These are phyloP conservation scores for Homalodisca vitripennis DNA, from an alignment of 1,140 invertebrate genomes.

Conservation along the genomic window DNA sequence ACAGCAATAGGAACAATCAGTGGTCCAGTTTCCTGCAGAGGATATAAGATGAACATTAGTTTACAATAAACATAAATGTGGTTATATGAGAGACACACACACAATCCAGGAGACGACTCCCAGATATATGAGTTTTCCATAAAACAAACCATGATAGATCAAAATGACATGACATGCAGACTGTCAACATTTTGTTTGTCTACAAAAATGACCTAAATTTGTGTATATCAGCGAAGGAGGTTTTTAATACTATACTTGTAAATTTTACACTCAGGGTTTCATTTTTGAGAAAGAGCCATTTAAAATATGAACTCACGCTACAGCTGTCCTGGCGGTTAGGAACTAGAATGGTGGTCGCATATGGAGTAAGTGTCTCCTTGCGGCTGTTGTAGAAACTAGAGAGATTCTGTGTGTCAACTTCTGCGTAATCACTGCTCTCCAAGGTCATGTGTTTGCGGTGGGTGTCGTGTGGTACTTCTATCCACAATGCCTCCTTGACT, in stretches of 20 bases:
- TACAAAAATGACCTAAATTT: no score
- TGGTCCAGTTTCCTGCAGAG: conserved; percentile 28
- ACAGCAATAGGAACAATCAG: conserved; percentile 33
- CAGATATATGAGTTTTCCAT: no score
- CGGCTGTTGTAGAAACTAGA: conserved; percentile 77
- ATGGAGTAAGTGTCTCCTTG: conserved; percentile 70
- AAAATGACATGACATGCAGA: no score
- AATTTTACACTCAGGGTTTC: no score
- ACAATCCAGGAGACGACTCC: no score
- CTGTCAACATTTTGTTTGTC: no score
- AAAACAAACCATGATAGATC: no score
- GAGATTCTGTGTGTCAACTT: conserved; percentile 69
- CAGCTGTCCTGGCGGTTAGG: conserved; percentile 47
- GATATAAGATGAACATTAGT: neutral
- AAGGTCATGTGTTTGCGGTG: conserved; percentile 60
- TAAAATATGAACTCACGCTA: no score
- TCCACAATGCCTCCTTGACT: conserved; percentile 71
- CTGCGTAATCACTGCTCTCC: conserved; percentile 67
- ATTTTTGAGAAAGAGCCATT: no score
- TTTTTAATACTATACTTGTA: no score
- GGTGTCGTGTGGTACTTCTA: conserved; percentile 70
- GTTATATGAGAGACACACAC: no score
- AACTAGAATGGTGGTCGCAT: conserved; percentile 77
- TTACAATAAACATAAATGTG: neutral
- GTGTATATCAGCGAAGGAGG: no score